These are phyloP conservation scores for Leucozona laternaria DNA, from an alignment of 2,888 invertebrate genomes.

Conservation along the genomic window DNA sequence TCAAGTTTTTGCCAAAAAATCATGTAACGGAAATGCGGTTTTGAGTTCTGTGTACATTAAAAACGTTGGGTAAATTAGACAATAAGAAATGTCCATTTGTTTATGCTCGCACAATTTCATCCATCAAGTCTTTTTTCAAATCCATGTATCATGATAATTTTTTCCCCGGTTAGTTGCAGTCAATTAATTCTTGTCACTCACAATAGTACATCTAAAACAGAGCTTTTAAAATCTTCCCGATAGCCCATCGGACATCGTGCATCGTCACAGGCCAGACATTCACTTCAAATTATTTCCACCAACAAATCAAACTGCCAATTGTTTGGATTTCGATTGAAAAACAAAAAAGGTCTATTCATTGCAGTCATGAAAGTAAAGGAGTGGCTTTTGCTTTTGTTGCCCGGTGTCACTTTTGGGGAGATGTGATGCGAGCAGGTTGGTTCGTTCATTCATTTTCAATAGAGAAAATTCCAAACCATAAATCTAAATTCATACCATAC, in stretches of 20 bases:
- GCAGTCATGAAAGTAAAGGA: not conserved
- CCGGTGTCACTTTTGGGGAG: not conserved
- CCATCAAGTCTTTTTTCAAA: too few species aligned
- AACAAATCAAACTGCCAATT: conserved; percentile 21
- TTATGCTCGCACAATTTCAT: too few species aligned
- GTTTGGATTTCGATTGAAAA: conserved; percentile 5
- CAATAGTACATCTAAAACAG: not conserved
- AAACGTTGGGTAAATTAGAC: too few species aligned
- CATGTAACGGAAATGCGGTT: too few species aligned
- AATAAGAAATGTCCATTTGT: too few species aligned
- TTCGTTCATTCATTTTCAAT: not conserved
- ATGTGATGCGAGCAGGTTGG: not conserved
- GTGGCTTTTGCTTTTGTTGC: conserved; percentile 14
- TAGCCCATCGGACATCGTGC: not conserved
- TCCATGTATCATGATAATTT: not conserved
- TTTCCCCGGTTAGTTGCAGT: not conserved
- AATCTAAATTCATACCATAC: conserved; percentile 12
- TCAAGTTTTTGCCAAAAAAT: too few species aligned
- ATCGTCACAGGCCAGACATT: too few species aligned
- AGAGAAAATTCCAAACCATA: conserved; percentile 1
- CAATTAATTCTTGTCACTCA: conserved; percentile 19
- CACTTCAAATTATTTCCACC: not conserved
- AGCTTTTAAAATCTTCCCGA: not conserved
- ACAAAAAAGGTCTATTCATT: conserved; percentile 1
- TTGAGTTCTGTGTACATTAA: too few species aligned